Base-by-base conservation (phyloP, 2,113 vertebrate species). In the Nyctereutes procyonoides region DNA sequence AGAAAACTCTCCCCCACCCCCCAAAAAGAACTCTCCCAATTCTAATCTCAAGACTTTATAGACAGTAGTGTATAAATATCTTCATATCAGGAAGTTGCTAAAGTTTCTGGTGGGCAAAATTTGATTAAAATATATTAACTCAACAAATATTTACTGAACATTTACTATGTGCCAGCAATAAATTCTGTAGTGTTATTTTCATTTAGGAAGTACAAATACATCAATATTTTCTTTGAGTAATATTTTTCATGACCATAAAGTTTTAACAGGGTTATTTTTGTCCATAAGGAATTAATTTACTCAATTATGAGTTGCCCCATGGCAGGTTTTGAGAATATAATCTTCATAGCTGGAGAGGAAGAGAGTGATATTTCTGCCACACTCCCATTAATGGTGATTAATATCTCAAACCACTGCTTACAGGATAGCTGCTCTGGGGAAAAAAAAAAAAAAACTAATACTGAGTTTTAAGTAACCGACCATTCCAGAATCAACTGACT, bases 61-160 rank as follows among this genome's bases (percentile, higher is more conserved):
- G 24, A 76, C 12, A 62, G 65, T 8, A 58, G 1, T 62, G 5
- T 69, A 71, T 56, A 90, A 73, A 51, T 80, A 88, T 71, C 22
- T 63, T 51, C 20, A 48, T 28, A 62, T 58, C 73, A 77, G 30
- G 6, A 85, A 87, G 17, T 85, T 92, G 19, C n/a, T 92, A 22
- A 67, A 77, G 24, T n/a, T 92, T 62, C 30, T 80, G 11, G 51
- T 92, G 65, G 71, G 48, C 56, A 88, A 51, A 74, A 15, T 2
- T 74, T 92, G 16, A 81, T 48, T 84, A 58, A 95, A 95, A 69
- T 74, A 62, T 28, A 81, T 62, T 86, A 79, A 82, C 56, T 92
- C 38, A 88, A 77, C 26, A 69, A 92, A 62, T 81, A 56, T 69
- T 55, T 79, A 90, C 62, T 85, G 10, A 84, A 67, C 24, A 93